Evolutionary conservation across 1,140 invertebrate genomes (phyloP), one percentile per base, ranked within the genome.

Genomic region (Lethrus apterus): DNA sequence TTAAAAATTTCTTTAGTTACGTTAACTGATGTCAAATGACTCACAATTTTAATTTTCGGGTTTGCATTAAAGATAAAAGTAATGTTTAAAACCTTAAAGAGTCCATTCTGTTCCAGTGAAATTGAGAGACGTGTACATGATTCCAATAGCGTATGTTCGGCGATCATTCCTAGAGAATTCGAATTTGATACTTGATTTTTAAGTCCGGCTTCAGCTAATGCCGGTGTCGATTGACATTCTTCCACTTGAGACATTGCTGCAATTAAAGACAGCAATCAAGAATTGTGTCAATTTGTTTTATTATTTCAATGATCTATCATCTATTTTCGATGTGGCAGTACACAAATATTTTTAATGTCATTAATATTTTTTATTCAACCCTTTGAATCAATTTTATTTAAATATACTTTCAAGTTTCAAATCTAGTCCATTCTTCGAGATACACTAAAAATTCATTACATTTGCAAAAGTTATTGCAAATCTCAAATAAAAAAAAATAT

Each of bases 81-180:
- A 26, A 2, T 26, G 24, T 11, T 44, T 26, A 26, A 50, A 73
- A 86, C 85, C 78, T 87, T 84, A 66, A 86, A 87, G 17, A 89
- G 66, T 44, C 78, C 80, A 68, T 84, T 86, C 65, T 88, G 88
- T 67, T 91, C 88, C 31, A 91, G 68, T 46, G 86, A 90, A 29
- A 90, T 86, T 14, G 85, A 89, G 13, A 91, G 76, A 24, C 88
- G 72, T 7, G 86, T 88, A 63, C 85, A 91, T 52, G 84, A 88
- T 69, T 91, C 87, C 7, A 89, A 74, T 32, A 90, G 72, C 15
- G 82, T 86, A 57, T 89, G 86, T 68, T 89, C 87, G 8, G 85
- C 84, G 50, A 88, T 89, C 61, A 86, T 83, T 50, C 82, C 83
- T 38, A 88, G 71, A 1, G 82, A 85, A 3, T 77, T 73, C 2